Evolutionary conservation across 2,113 vertebrate species (phyloP).

Genomic region (Tringa solitaria): DNA sequence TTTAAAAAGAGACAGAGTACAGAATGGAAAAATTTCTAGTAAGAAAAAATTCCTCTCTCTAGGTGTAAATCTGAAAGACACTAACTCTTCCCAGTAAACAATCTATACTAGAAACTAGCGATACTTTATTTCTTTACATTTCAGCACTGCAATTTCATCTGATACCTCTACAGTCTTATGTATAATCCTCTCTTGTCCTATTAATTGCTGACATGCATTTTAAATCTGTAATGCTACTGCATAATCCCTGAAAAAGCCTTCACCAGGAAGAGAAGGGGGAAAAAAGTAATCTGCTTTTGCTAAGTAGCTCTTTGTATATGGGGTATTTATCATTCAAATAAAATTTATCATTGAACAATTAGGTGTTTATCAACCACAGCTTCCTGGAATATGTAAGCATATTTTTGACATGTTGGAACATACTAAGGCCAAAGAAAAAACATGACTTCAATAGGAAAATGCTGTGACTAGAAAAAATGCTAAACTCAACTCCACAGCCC

Average conservation of each 20-base stretch:
- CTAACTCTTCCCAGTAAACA: neutral
- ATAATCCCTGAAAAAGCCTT: neutral
- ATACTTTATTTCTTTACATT: neutral
- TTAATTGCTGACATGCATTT: neutral
- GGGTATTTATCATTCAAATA: neutral
- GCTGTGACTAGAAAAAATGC: neutral
- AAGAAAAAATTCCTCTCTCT: neutral
- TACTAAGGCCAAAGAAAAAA: neutral
- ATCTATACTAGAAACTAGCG: neutral
- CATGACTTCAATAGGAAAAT: neutral
- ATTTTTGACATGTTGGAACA: neutral
- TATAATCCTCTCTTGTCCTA: neutral
- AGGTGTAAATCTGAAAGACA: neutral
- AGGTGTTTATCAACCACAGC: neutral
- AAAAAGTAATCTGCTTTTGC: neutral
- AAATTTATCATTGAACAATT: neutral
- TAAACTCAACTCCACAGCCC: neutral
- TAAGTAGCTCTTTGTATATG: neutral
- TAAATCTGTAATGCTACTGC: neutral
- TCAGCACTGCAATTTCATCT: neutral
- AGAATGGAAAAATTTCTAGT: neutral
- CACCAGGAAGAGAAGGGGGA: neutral
- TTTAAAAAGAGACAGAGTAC: neutral
- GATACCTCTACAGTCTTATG: neutral
- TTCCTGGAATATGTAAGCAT: neutral